Percentiles rank a stretch among this genome's conserved stretches.
Conservation (phyloP, 92 coral and sea anemone species). For the Zoanthus solanderi region DNA sequence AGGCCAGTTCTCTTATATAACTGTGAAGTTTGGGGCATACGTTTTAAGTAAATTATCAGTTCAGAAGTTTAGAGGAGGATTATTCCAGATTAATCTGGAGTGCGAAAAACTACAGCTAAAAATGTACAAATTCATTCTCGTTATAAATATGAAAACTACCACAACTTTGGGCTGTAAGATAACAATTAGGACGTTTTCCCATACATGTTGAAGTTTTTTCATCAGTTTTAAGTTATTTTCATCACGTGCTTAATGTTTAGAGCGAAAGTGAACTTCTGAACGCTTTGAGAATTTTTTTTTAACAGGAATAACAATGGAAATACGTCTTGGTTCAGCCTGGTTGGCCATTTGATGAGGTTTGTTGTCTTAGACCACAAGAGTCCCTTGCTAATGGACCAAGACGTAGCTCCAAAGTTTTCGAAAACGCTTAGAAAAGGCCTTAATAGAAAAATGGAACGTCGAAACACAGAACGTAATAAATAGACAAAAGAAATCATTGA, state of each 20-base stretch:
- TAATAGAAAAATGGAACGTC: neutral
- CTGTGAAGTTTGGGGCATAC: neutral
- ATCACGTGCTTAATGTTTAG: too few relatives aligned
- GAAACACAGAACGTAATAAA: neutral
- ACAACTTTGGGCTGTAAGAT: too few relatives aligned
- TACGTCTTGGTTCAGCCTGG: constrained; percentile 42
- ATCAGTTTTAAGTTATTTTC: too few relatives aligned
- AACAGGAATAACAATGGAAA: constrained; percentile 24
- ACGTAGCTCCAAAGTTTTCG: too few relatives aligned
- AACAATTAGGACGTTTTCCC: too few relatives aligned
- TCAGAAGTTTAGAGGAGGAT: constrained; percentile 10
- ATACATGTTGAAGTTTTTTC: too few relatives aligned
- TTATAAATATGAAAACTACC: too few relatives aligned
- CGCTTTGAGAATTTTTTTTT: neutral
- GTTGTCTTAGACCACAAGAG: neutral
- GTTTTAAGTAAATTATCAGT: neutral
- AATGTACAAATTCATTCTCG: neutral
- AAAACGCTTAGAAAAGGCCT: too few relatives aligned
- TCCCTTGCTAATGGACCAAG: constrained; percentile 19
- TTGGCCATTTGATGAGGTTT: neutral
- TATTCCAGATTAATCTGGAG: neutral
- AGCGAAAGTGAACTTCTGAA: too few relatives aligned
- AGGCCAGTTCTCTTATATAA: too few relatives aligned
- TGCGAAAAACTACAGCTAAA: constrained; percentile 36
- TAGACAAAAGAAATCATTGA: too few relatives aligned